phyloP scores from a whole-genome alignment of 1,140 invertebrate genomes.

The Euwallacea similis region DNA sequence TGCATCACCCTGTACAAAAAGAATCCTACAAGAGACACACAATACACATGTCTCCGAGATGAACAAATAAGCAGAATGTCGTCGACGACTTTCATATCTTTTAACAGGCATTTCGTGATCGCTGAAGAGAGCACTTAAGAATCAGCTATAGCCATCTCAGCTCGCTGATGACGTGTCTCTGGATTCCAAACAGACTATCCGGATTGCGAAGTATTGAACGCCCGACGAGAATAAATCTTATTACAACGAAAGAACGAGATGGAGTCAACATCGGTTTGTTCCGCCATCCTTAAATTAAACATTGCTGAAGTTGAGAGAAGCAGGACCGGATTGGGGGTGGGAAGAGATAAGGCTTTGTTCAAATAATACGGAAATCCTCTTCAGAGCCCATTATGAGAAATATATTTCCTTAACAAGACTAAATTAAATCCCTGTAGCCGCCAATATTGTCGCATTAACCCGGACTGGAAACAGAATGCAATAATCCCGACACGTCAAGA shows the following conservation, averaged over 20 bases:
- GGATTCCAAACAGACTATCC: constrained; percentile 48
- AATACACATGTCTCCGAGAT: not conserved
- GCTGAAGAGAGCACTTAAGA: constrained; percentile 33
- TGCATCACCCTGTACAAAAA: too few species aligned
- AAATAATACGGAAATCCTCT: too few species aligned
- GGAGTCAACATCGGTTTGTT: constrained; percentile 50
- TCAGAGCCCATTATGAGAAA: too few species aligned
- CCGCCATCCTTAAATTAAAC: constrained; percentile 51
- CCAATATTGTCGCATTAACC: too few species aligned
- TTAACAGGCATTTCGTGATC: constrained; percentile 37
- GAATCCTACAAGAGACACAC: too few species aligned
- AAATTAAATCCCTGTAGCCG: too few species aligned
- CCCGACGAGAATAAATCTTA: constrained; percentile 49
- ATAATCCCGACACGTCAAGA: constrained; percentile 1
- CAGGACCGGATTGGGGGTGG: not conserved
- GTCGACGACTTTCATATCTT: constrained; percentile 41
- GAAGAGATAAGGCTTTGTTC: too few species aligned
- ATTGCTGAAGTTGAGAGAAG: constrained; percentile 41
- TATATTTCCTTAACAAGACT: too few species aligned
- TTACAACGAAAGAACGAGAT: constrained; percentile 49
- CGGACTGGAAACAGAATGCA: too few species aligned
- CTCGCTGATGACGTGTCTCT: constrained; percentile 42
- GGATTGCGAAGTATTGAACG: constrained; percentile 48
- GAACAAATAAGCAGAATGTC: constrained; percentile 41
- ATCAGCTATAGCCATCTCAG: constrained; percentile 31